Conservation (phyloP, 2,113 vertebrate species). For the Myotis davidii region DNA sequence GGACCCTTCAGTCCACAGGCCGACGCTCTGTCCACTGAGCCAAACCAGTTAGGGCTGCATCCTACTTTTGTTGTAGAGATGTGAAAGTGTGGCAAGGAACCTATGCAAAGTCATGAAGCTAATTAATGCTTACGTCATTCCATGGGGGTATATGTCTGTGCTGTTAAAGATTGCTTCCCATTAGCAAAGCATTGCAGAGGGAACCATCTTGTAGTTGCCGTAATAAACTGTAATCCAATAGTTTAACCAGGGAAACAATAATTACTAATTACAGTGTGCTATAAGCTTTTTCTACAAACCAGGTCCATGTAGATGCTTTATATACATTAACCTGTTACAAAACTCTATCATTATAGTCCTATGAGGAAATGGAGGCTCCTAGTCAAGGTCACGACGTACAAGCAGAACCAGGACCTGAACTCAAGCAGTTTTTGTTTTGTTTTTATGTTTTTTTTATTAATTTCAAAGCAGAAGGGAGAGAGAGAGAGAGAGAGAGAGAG, state of each 20-base stretch:
- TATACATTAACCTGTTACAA: neutral
- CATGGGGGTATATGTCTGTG: neutral
- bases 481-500: too few relatives aligned
- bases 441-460: too few relatives aligned
- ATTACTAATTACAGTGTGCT: neutral
- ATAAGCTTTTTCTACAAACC: neutral
- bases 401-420: neutral
- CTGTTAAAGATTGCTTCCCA: neutral
- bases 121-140: neutral
- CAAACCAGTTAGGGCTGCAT: neutral
- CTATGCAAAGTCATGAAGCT: neutral
- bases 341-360: neutral
- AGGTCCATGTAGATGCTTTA: neutral
- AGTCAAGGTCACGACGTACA: neutral
- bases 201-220: neutral
- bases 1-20: too few relatives aligned
- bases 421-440: neutral
- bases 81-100: neutral
- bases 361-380: neutral
- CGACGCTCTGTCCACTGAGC: too few relatives aligned
- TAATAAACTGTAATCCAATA: neutral
- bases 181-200: neutral
- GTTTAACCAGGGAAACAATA: neutral
- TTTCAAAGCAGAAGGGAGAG: too few relatives aligned
- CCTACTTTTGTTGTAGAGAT: neutral